Evolutionary conservation across 2,113 vertebrate genomes (phyloP).

Genomic region (Chlamydotis undulata): DNA sequence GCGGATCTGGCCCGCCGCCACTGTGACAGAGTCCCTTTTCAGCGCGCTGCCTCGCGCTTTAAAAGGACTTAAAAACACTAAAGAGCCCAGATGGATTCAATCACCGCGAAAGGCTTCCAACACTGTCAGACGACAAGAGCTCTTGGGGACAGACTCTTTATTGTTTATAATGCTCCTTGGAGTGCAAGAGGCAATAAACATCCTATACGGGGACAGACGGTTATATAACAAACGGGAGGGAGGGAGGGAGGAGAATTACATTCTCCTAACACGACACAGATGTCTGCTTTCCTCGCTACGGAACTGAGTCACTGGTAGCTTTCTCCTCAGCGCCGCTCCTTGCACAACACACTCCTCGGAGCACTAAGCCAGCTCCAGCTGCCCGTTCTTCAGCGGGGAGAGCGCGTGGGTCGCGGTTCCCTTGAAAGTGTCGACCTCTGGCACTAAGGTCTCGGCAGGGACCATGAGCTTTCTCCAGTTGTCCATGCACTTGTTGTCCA

Average conservation of each 20-base stretch:
- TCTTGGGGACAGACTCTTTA: conserved; percentile 22
- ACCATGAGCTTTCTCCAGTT: conserved; percentile 70
- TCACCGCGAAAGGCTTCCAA: not conserved
- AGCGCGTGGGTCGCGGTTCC: conserved; percentile 58
- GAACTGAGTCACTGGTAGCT: not conserved
- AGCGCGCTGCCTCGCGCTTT: not conserved
- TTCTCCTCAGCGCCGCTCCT: not conserved
- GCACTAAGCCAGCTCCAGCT: conserved; percentile 57
- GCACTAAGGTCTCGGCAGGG: conserved; percentile 67
- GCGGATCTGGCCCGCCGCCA: not conserved
- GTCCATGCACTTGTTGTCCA: conserved; percentile 81
- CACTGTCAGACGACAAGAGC: not conserved
- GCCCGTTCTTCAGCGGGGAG: conserved; percentile 42
- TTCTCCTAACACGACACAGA: not conserved
- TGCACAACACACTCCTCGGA: not conserved
- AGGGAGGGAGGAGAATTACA: not conserved
- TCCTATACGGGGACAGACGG: not conserved
- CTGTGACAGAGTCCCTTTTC: not conserved
- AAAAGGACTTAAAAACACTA: not conserved
- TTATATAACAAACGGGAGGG: not conserved
- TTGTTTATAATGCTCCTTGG: conserved; percentile 7
- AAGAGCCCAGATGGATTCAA: not conserved
- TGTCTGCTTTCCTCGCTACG: not conserved
- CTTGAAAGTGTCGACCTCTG: conserved; percentile 71
- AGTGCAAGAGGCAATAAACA: not conserved